phyloP scores from a whole-genome alignment of 2,113 vertebrate genomes.

The Thunnus maccoyii region DNA sequence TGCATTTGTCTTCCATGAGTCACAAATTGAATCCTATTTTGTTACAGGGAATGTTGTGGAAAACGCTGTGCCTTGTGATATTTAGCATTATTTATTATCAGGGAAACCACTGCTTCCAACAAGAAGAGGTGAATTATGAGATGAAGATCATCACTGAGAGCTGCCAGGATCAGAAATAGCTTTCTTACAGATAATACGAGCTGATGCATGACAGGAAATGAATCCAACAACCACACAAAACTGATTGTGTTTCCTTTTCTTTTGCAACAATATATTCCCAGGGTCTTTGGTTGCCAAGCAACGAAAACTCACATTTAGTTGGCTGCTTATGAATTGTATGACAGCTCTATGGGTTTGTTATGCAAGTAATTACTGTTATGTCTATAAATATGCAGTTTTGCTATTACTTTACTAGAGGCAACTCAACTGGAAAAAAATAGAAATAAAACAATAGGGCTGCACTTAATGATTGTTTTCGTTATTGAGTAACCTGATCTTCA shows the following conservation, averaged over 20 bases:
- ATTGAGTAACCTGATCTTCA: not conserved
- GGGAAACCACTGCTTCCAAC: conserved; percentile 26
- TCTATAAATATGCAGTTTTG: conserved; percentile 31
- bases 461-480: conserved; percentile 11
- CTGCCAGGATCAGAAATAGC: conserved; percentile 49
- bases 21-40: not conserved
- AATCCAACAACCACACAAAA: conserved; percentile 34
- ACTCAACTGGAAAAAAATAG: not conserved
- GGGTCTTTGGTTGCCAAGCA: conserved; percentile 66
- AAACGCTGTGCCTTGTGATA: not conserved
- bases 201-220: conserved; percentile 42
- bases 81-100: conserved; percentile 20
- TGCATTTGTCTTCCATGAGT: not conserved
- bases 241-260: conserved; percentile 40
- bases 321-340: conserved; percentile 24
- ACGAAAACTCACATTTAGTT: conserved; percentile 48
- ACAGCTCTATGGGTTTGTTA: conserved; percentile 46
- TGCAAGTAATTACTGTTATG: conserved; percentile 43
- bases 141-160: conserved; percentile 18
- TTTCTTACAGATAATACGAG: conserved; percentile 40
- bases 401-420: not conserved
- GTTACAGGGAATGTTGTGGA: not conserved
- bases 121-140: conserved; percentile 17
- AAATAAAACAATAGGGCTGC: not conserved
- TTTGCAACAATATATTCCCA: conserved; percentile 41